Evolutionary conservation across 2,113 vertebrate species (phyloP), one percentile per base, ranked within the genome.

Genomic region (Dasyurus viverrinus): DNA sequence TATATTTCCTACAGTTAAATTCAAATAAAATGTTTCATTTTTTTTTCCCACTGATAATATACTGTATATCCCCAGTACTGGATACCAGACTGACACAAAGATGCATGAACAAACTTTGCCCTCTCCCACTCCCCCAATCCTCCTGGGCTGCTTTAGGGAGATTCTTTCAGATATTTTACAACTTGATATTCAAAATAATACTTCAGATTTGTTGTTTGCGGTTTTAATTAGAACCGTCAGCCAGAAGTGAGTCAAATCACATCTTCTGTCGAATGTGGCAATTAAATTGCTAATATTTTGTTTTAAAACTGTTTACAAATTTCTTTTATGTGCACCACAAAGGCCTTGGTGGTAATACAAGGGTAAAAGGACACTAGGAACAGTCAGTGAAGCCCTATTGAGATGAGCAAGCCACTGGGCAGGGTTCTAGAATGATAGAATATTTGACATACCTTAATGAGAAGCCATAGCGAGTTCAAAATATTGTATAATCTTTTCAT

Each of bases 401-500:
- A 84, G n/a, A 42, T 84, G n/a, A n/a, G 68, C n/a, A 84, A 90
- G 52, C 93, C 89, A 91, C 89, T 93, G n/a, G 48, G 24, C 55
- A 54, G 48, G 27, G n/a, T 95, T 92, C 94, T 36, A 52, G 96
- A 93, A 53, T 95, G 53, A 93, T 96, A 16, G 12, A 94, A 92
- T 96, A 97, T 95, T 95, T 95, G 94, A 91, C 93, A 95, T 94
- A 89, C 36, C 68, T 95, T 95, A 95, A 97, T 96, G 95, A 92
- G 95, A 97, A 96, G 90, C 93, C 24, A 94, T 91, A 53, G 76
- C 50, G 54, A 97, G 53, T 96, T 96, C 96, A 97, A 96, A 98
- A 98, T 98, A 98, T 95, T 97, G 90, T 97, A 89, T 96, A 95
- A 97, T 96, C 95, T 97, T 96, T 94, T 96, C 90, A 93, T 92